Conservation (phyloP, 2,797 vertebrate species). For the Distichodus sexfasciatus region DNA sequence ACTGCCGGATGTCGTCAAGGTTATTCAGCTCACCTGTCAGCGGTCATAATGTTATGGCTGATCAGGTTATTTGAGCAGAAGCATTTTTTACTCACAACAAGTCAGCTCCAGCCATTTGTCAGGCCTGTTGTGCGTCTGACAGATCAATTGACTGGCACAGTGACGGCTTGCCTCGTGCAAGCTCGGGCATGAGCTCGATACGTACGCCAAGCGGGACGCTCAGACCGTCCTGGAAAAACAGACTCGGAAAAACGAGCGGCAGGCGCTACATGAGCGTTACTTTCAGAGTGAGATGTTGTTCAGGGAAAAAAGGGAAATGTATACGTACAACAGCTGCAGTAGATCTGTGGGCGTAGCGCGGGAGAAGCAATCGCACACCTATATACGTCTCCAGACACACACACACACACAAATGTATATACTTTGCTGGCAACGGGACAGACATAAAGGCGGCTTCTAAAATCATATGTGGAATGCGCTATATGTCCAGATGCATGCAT, state of each 20-base stretch:
- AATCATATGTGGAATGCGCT: slow-evolving; percentile 15
- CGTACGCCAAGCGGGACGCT: slow-evolving; percentile 55
- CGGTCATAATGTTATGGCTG: no score
- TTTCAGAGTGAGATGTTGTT: neutral
- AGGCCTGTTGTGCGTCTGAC: slow-evolving; percentile 58
- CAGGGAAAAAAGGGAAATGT: no score
- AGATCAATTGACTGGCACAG: slow-evolving; percentile 58
- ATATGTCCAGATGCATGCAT: slow-evolving; percentile 23
- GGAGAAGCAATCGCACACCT: slow-evolving; percentile 10
- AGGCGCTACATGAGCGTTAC: slow-evolving; percentile 51
- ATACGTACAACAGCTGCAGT: slow-evolving; percentile 56
- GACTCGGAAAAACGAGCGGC: slow-evolving; percentile 31
- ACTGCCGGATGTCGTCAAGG: no score
- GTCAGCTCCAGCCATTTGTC: slow-evolving; percentile 57
- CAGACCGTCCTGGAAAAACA: slow-evolving; percentile 39
- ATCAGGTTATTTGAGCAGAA: no score
- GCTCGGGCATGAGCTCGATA: slow-evolving; percentile 66
- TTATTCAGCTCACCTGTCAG: no score
- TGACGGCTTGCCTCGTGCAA: slow-evolving; percentile 63
- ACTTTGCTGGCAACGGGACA: neutral
- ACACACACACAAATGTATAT: neutral
- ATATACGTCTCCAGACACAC: slow-evolving; percentile 20
- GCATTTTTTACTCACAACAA: no score
- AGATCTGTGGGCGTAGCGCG: slow-evolving; percentile 33
- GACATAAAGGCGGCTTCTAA: neutral